Evolutionary conservation across 2,797 vertebrate genomes (phyloP), one percentile per base, ranked within the genome.

Genomic region (Muraenolepis orangiensis): DNA sequence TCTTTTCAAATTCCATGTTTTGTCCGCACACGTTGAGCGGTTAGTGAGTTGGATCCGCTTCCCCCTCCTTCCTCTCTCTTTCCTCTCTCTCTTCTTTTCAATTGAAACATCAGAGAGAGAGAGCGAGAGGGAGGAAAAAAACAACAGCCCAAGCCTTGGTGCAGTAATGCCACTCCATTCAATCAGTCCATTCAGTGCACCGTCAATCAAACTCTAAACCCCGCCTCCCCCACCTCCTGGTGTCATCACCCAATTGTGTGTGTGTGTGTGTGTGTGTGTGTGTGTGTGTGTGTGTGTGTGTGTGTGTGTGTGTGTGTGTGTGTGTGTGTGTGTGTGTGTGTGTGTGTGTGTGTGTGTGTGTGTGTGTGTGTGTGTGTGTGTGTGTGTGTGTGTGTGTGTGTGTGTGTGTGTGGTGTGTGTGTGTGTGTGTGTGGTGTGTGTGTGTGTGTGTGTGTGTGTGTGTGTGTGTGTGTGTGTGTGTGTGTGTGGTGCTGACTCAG

Each of bases 401-500:
- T 73, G 71, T 70, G 71, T 72, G 75, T 70, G 78, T 72, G 61
- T 46, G 66, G 66, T 67, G 66, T 67, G 66, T 67, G 66, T 67
- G 66, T 67, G 66, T 67, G 66, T 67, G 66, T 67, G 66, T 67
- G 66, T 84, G 66, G 28, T 72, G 46, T 72, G 34, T 79, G 73
- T 28, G 66, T 75, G 71, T 71, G 40, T 42, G 26, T 73, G 16
- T 61, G 67, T 29, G 28, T 29, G 30, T 14, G 74, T 76, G 66
- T 69, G 73, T 69, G 73, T 31, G 72, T 72, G 71, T 69, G 64
- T 66, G 64, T 67, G 66, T 78, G 81, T 81, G 85, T 82, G 83
- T 78, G 81, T 71, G 74, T 64, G 89, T 89, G 91, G 66, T 31
- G 93, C 93, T 93, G 92, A 94, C 89, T 94, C 90, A 93, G 91